Evolutionary conservation across 2,888 invertebrate genomes (phyloP), one percentile per base, ranked within the genome.

Genomic region (Ormyrus labotus): DNA sequence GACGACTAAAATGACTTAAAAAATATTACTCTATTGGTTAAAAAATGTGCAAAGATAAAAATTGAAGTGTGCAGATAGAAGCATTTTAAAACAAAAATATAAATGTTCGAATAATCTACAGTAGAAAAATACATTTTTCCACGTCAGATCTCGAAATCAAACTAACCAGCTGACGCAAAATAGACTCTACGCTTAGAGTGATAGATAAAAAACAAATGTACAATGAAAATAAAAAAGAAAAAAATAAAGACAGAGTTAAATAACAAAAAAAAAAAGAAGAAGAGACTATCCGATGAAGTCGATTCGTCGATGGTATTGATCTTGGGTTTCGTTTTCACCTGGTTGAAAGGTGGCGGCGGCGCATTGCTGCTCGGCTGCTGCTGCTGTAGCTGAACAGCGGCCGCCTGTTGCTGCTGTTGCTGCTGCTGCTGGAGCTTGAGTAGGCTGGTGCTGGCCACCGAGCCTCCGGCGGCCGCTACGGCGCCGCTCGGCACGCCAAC

Each of bases 351-450:
- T 83, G 90, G 89, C 86, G 90, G 90, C 9, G 81, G 88, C 78
- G 89, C 88, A 86, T 88, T 90, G 84, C 86, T 87, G 84, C 87
- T 89, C 84, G 89, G 87, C 82, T 90, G 90, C 83, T 89, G 90
- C 79, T 89, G 90, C 84, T 89, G 89, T 83, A 88, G 83, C 83
- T 89, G 90, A 82, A 86, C 87, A 83, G 85, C 86, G 60, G 87
- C 85, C 82, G 81, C 86, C 83, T 90, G 74, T 80, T 81, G 84
- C 82, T 89, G 88, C 71, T 89, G 89, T 76, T 88, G 89, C 81
- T 89, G 90, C 83, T 89, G 89, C 80, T 89, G 90, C 77, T 90
- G 90, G 78, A 90, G 89, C 83, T 90, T 91, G 84, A 91, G 86
- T 65, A 91, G 88, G 82, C 90, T 90, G 85, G 90, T 88, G 84